phyloP scores from a whole-genome alignment of 2,888 invertebrate species.

The Amblyjoppa proteus region DNA sequence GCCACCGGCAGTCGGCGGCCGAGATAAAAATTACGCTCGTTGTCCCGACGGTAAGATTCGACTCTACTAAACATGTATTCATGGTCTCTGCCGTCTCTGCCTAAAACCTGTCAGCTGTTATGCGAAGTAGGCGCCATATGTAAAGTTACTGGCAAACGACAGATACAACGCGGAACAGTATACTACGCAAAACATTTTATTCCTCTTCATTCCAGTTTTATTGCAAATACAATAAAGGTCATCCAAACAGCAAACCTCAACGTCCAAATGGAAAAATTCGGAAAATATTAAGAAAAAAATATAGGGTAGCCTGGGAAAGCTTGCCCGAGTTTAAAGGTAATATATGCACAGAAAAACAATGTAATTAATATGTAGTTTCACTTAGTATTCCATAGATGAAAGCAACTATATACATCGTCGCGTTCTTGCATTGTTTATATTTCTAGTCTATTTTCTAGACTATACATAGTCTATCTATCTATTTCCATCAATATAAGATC shows the following conservation, averaged over 20 bases:
- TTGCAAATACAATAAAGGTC: too few relatives aligned
- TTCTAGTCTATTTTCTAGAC: background rate
- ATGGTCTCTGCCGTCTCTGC: background rate
- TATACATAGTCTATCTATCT: too few relatives aligned
- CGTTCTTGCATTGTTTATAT: background rate
- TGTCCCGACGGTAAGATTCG: background rate
- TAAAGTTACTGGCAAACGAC: background rate
- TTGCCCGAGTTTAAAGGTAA: constrained; percentile 39
- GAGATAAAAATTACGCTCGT: background rate
- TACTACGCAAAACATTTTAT: background rate
- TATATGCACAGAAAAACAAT: constrained; percentile 7
- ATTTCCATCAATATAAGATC: background rate
- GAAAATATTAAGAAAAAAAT: constrained; percentile 42
- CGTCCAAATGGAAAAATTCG: constrained; percentile 21
- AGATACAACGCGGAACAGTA: background rate
- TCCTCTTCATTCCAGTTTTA: background rate
- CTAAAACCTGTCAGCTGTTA: background rate
- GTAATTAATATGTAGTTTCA: background rate
- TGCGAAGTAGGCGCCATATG: background rate
- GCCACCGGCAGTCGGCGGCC: background rate
- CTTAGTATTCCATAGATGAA: background rate
- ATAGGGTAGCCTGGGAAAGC: constrained; percentile 14
- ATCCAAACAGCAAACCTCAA: too few relatives aligned
- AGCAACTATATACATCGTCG: background rate
- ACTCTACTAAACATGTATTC: background rate